Percentiles rank a stretch among this genome's conserved stretches.
Evolutionary conservation across 1,140 invertebrate genomes (phyloP).

Genomic region (Sipha flava): DNA sequence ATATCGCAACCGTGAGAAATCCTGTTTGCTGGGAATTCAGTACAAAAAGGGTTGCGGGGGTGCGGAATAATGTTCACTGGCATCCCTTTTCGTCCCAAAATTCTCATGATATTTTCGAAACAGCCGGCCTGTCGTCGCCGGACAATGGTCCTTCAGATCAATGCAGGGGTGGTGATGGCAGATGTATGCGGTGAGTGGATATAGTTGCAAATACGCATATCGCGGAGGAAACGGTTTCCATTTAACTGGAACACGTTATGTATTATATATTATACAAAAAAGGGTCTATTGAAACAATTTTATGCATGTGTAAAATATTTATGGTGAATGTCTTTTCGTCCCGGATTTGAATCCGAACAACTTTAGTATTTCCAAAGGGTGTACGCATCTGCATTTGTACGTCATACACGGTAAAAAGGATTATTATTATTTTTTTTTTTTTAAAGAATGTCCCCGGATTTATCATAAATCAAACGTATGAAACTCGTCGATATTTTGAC

Average conservation of each 20-base stretch:
- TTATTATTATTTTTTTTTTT: not conserved
- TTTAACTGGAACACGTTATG: not conserved
- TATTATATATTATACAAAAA: not conserved
- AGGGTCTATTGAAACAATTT: not conserved
- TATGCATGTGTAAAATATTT: not conserved
- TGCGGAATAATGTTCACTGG: not conserved
- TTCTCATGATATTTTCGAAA: not conserved
- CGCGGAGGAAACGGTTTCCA: not conserved
- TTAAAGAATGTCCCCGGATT: too few species aligned
- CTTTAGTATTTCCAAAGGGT: too few species aligned
- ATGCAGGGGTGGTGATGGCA: not conserved
- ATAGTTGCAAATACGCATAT: not conserved
- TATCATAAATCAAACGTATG: not conserved
- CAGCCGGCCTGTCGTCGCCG: not conserved
- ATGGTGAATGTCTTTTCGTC: not conserved
- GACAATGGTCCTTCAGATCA: conserved; percentile 7
- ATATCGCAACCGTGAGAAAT: conserved; percentile 7
- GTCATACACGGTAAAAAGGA: not conserved
- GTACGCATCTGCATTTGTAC: too few species aligned
- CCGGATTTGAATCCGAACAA: too few species aligned
- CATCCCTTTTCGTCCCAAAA: not conserved
- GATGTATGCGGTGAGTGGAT: not conserved
- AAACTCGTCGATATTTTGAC: not conserved
- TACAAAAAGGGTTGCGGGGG: conserved; percentile 4
- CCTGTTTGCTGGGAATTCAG: not conserved